Base-by-base conservation (phyloP, 2,113 vertebrate species). In the Amblyopsis rosae region DNA sequence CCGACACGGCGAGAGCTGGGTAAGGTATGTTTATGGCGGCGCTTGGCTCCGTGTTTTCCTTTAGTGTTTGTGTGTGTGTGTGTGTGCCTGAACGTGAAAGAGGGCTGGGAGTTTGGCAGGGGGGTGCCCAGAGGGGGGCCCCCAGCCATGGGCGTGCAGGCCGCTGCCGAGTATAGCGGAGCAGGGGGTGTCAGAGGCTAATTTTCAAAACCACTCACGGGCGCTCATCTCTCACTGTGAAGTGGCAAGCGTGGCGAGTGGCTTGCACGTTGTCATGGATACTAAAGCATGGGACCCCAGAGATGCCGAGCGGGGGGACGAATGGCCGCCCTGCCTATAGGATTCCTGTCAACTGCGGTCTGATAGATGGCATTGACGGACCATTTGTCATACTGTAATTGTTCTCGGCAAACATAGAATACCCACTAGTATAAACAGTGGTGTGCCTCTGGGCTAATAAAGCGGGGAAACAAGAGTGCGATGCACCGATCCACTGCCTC, bases 361-460 rank as follows among this genome's bases (percentile, higher is more conserved):
- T 98, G 96, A 98, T 98, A 95, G 97, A 99, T 99, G 96, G 86
- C 95, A 93, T 93, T 96, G 97, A 98, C 94, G 95, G 94, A 94
- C 95, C 96, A 97, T 99, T 98, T 96, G 96, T 99, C 97, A 99
- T 97, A 96, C 92, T 94, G 94, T 98, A 98, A 98, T 98, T 98
- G 96, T 98, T 97, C 96, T 82, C 95, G 92, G 95, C 95, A 96
- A 98, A 98, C 96, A 95, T 69, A 82, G 94, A 97, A 98, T 98
- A 94, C 95, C 95, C 95, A 95, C 95, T 94, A 94, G 95, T 96
- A 97, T 96, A 98, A 98, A 97, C 95, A 96, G 95, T 72, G 83
- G 88, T 94, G 93, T 91, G 92, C 93, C 92, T 92, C 93, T 92
- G 93, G 92, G 93, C 95, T 98, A 98, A 97, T 98, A 97, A 96